A percentile compares a stretch with the other conserved stretches of the same genome.
phyloP scores from a whole-genome alignment of 2,797 vertebrate species.

The Scolopax bukidnonensis region DNA sequence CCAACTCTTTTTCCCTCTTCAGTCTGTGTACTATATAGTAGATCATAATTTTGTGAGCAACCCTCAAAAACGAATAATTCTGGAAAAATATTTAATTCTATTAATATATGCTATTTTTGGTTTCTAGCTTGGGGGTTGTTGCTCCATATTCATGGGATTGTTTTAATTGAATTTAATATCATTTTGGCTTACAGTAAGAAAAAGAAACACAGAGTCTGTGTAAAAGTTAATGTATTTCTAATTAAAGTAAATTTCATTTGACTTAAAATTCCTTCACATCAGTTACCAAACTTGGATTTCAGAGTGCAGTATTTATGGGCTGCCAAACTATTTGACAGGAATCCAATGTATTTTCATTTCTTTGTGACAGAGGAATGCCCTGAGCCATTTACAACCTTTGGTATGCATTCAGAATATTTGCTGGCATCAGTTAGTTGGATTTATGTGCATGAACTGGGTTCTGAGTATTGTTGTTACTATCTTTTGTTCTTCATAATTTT shows the following conservation, averaged over 20 bases:
- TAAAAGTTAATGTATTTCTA: constrained; percentile 24
- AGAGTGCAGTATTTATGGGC: background rate
- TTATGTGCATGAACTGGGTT: background rate
- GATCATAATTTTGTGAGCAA: background rate
- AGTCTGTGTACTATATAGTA: background rate
- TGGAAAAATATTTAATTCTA: background rate
- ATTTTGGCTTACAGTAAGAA: background rate
- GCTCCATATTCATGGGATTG: background rate
- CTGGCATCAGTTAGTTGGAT: background rate
- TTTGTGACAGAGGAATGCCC: constrained; percentile 11
- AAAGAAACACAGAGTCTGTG: background rate
- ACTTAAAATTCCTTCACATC: constrained; percentile 15
- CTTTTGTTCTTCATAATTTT: background rate
- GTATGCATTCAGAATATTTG: constrained; percentile 12
- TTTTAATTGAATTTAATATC: constrained; percentile 13
- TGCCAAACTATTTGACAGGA: constrained; percentile 10
- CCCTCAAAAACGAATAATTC: background rate
- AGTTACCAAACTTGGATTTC: constrained; percentile 40
- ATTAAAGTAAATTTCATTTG: constrained; percentile 18
- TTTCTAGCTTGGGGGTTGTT: background rate
- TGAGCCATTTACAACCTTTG: constrained; percentile 20
- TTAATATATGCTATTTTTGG: background rate
- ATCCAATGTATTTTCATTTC: constrained; percentile 7
- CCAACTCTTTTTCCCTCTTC: background rate
- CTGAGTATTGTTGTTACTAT: background rate